These are phyloP conservation scores for Sesamia nonagrioides DNA, from an alignment of 1,140 invertebrate species.

Conservation along the genomic window DNA sequence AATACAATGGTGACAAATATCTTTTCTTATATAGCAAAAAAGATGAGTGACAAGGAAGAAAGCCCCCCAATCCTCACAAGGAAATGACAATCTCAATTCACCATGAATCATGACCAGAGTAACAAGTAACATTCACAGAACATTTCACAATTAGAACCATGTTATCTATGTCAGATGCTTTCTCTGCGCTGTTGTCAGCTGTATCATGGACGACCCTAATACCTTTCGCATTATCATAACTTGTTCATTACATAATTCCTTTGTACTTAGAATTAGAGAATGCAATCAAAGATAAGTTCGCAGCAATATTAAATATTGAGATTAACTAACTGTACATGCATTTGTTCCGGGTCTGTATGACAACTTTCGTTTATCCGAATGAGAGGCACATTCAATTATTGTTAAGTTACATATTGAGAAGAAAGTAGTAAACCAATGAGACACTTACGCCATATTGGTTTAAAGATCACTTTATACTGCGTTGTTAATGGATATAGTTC, in stretches of 20 bases:
- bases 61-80: neutral
- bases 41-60: neutral
- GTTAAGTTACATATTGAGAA: too few species aligned
- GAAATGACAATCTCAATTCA: conserved; percentile 8
- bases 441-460: neutral
- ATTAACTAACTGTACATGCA: conserved; percentile 41
- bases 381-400: neutral
- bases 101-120: conserved; percentile 12
- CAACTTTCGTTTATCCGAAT: conserved; percentile 1
- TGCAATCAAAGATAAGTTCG: conserved; percentile 35
- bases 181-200: conserved; percentile 31
- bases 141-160: conserved; percentile 41
- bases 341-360: conserved; percentile 2
- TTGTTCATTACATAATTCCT: conserved; percentile 44
- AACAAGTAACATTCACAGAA: conserved; percentile 25
- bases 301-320: conserved; percentile 24
- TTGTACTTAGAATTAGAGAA: conserved; percentile 36
- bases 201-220: conserved; percentile 43
- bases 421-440: too few species aligned
- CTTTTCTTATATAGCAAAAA: too few species aligned
- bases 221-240: conserved; percentile 44
- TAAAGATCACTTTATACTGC: neutral
- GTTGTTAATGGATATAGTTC: neutral
- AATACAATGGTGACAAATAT: too few species aligned
- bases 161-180: conserved; percentile 15